Conservation (phyloP, 2,888 invertebrate genomes). For the Thereva nobilitata region DNA sequence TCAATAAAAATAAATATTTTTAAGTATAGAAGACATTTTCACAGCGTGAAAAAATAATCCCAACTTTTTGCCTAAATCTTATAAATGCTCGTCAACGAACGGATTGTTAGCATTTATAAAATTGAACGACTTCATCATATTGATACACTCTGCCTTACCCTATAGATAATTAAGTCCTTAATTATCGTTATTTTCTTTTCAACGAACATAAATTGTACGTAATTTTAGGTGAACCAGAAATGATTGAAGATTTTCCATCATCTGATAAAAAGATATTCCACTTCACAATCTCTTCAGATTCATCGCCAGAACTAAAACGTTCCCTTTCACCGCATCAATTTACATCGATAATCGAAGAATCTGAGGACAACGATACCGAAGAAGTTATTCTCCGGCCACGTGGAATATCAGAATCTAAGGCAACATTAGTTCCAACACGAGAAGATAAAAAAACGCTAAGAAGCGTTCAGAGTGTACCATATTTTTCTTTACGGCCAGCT, state of each 20-base stretch:
- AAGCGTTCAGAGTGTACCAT: conserved; percentile 55
- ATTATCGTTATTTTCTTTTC: too few relatives aligned
- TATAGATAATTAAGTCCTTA: too few relatives aligned
- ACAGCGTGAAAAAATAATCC: too few relatives aligned
- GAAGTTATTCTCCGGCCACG: conserved; percentile 38
- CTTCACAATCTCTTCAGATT: conserved; percentile 40
- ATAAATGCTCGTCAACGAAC: too few relatives aligned
- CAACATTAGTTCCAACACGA: conserved; percentile 17
- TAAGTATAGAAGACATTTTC: too few relatives aligned
- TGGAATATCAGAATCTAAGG: neutral
- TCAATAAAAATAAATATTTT: too few relatives aligned
- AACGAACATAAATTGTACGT: too few relatives aligned
- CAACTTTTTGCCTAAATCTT: too few relatives aligned
- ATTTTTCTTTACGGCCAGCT: conserved; percentile 52
- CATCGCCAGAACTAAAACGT: conserved; percentile 36
- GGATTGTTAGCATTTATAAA: too few relatives aligned
- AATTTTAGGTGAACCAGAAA: too few relatives aligned
- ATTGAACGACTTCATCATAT: too few relatives aligned
- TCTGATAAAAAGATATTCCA: conserved; percentile 36
- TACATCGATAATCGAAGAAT: conserved; percentile 52
- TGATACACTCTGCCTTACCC: too few relatives aligned
- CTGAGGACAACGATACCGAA: conserved; percentile 42
- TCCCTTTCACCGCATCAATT: conserved; percentile 52
- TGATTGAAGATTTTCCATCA: neutral
- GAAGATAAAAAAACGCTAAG: conserved; percentile 51